Conservation (phyloP, 2,888 invertebrate species). For the Formica aserva region DNA sequence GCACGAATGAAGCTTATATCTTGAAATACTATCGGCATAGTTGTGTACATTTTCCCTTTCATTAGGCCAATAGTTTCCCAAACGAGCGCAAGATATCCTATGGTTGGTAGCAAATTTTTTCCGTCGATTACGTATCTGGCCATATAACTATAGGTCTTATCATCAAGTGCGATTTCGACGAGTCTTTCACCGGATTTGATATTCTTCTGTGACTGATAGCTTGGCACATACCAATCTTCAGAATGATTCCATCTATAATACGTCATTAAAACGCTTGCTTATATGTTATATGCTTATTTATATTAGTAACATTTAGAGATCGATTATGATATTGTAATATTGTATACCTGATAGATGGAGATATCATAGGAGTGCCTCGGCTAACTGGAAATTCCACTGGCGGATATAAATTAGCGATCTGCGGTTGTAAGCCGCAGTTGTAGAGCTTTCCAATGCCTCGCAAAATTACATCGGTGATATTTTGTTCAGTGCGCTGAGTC, state of each 20-base stretch:
- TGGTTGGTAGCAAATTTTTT: conserved; percentile 88
- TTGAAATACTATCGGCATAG: conserved; percentile 83
- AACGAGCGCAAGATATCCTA: conserved; percentile 86
- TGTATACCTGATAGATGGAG: background rate
- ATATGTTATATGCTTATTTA: too few relatives aligned
- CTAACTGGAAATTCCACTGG: too few relatives aligned
- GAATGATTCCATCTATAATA: conserved; percentile 6
- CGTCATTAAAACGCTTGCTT: background rate
- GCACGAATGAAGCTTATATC: conserved; percentile 88
- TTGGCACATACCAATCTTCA: background rate
- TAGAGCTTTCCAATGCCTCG: conserved; percentile 86
- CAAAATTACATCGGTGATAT: conserved; percentile 81
- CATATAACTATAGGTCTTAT: conserved; percentile 84
- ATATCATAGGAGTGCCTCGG: background rate
- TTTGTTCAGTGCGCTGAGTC: conserved; percentile 88
- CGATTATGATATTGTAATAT: too few relatives aligned
- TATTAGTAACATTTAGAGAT: too few relatives aligned
- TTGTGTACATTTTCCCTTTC: conserved; percentile 81
- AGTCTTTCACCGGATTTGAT: conserved; percentile 75
- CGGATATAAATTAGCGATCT: too few relatives aligned
- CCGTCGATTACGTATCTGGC: conserved; percentile 88
- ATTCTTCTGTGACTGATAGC: background rate
- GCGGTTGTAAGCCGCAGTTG: too few relatives aligned
- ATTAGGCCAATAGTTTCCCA: conserved; percentile 85
- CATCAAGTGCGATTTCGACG: conserved; percentile 77